These are phyloP conservation scores for Rhadinocentrus ornatus DNA, from an alignment of 2,797 vertebrate species.

Conservation along the genomic window DNA sequence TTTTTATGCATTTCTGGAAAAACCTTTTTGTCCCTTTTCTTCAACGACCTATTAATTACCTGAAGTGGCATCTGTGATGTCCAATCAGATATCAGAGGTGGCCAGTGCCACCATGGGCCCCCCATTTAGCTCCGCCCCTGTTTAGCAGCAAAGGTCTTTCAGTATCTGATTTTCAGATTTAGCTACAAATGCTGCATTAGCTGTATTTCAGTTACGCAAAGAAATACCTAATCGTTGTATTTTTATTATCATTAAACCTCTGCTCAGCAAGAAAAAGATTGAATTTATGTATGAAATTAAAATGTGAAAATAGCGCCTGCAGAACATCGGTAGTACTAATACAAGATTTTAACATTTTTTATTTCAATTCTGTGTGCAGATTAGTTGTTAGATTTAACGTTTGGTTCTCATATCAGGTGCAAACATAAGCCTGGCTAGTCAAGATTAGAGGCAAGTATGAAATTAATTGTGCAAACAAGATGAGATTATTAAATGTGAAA, in stretches of 20 bases:
- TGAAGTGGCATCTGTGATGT: too few species aligned
- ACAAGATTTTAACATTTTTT: neutral
- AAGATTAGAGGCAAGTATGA: conserved; percentile 3
- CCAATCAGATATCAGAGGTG: too few species aligned
- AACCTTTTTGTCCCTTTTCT: too few species aligned
- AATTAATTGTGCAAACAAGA: conserved; percentile 20
- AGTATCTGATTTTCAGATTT: conserved; percentile 71
- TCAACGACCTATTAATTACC: too few species aligned
- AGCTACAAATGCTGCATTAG: conserved; percentile 64
- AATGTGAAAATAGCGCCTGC: conserved; percentile 4
- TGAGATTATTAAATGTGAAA: conserved; percentile 26
- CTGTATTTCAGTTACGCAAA: conserved; percentile 62
- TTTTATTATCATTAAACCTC: conserved; percentile 52
- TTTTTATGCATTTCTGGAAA: too few species aligned
- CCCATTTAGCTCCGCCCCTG: too few species aligned
- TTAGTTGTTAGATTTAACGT: neutral
- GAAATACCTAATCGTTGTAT: conserved; percentile 47
- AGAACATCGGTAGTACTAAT: neutral
- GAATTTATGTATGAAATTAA: conserved; percentile 33
- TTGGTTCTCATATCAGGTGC: conserved; percentile 9
- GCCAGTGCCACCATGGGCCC: too few species aligned
- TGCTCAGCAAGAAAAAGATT: conserved; percentile 30
- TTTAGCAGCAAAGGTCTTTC: conserved; percentile 29
- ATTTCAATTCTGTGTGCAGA: neutral
- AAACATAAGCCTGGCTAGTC: conserved; percentile 4